Conservation (phyloP, 2,888 invertebrate genomes). For the Carpatolechia fugitivella region DNA sequence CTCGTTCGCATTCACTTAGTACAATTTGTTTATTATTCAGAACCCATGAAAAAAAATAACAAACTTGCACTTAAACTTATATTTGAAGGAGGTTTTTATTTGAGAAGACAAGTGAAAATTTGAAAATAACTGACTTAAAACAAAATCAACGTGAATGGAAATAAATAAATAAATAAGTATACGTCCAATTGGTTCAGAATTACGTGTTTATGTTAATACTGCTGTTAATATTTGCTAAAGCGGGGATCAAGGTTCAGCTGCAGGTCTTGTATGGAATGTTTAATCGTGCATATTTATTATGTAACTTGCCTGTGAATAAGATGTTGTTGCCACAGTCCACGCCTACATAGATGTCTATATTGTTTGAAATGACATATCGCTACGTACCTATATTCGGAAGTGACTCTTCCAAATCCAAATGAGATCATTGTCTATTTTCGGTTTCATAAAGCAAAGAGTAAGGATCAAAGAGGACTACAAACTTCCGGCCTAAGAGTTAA, state of each 20-base stretch:
- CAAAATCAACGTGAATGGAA: neutral
- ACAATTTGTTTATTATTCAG: too few relatives aligned
- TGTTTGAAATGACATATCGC: neutral
- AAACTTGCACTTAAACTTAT: too few relatives aligned
- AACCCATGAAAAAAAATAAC: too few relatives aligned
- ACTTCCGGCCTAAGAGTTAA: neutral
- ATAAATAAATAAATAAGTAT: neutral
- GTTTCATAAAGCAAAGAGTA: neutral
- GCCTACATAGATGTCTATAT: conserved; percentile 4
- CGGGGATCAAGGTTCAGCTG: conserved; percentile 16
- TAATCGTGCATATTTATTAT: conserved; percentile 15
- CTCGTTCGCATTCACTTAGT: too few relatives aligned
- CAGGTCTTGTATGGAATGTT: conserved; percentile 19
- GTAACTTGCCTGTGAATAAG: neutral
- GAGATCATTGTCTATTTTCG: conserved; percentile 3
- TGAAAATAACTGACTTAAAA: too few relatives aligned
- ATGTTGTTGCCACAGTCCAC: neutral
- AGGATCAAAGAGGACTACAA: neutral
- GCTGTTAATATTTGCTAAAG: conserved; percentile 10
- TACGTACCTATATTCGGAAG: neutral
- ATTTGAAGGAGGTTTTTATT: too few relatives aligned
- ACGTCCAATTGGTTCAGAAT: neutral
- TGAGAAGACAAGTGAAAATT: too few relatives aligned
- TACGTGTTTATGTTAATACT: conserved; percentile 10
- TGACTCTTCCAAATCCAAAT: neutral